These are phyloP conservation scores for Channa striata DNA, from an alignment of 2,797 vertebrate species.

Conservation along the genomic window DNA sequence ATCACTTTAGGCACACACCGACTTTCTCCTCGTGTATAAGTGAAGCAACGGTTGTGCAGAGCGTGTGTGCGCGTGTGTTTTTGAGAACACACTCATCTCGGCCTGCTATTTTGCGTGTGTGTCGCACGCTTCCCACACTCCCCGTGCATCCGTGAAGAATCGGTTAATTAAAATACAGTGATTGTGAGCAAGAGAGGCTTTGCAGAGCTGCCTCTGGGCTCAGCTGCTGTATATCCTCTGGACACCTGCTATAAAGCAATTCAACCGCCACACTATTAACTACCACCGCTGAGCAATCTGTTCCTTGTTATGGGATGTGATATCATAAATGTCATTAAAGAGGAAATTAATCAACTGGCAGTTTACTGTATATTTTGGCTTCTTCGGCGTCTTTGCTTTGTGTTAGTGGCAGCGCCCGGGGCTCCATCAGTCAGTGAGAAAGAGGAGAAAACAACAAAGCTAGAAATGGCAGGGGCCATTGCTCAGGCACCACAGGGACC, in stretches of 20 bases:
- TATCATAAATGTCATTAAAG: conserved; percentile 41
- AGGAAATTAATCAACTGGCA: conserved; percentile 25
- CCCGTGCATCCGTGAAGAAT: conserved; percentile 52
- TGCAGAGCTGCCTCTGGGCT: conserved; percentile 49
- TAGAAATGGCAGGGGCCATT: conserved; percentile 16
- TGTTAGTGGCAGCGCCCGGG: background rate
- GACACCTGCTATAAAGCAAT: conserved; percentile 50
- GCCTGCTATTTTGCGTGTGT: conserved; percentile 27
- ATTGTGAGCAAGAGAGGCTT: conserved; percentile 60
- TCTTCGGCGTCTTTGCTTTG: conserved; percentile 8
- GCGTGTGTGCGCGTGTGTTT: too few relatives aligned
- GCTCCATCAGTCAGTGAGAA: conserved; percentile 24
- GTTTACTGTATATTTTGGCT: conserved; percentile 1
- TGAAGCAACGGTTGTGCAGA: background rate
- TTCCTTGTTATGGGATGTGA: conserved; percentile 33
- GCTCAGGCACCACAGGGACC: conserved; percentile 1
- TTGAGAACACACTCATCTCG: conserved; percentile 12
- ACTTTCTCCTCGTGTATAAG: conserved; percentile 3
- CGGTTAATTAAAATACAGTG: conserved; percentile 71
- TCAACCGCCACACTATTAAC: conserved; percentile 50
- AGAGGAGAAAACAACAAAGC: conserved; percentile 10
- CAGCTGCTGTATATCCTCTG: conserved; percentile 53
- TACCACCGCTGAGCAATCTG: conserved; percentile 38
- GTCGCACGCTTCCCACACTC: conserved; percentile 64
- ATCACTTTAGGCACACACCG: conserved; percentile 8